Conservation (phyloP, 2,113 vertebrate genomes). For the Bettongia penicillata region DNA sequence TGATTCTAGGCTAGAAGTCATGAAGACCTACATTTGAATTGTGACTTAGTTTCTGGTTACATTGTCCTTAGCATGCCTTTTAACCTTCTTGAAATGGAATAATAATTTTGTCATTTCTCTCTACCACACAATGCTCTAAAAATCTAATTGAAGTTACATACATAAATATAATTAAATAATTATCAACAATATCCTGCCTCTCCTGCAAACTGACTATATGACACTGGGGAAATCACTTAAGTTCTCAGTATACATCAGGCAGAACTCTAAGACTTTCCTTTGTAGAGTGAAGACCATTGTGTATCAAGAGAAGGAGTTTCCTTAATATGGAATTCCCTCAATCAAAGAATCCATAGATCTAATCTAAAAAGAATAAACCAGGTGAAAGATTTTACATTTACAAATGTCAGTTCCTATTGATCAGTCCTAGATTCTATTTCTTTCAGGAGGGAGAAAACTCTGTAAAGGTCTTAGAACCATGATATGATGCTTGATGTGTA, state of each 20-base stretch:
- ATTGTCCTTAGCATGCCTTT: neutral
- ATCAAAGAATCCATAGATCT: neutral
- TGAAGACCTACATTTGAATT: too few relatives aligned
- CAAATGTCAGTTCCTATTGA: neutral
- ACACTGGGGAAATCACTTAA: neutral
- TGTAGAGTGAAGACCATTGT: neutral
- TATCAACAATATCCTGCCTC: neutral
- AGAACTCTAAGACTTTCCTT: neutral
- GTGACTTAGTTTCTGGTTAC: neutral
- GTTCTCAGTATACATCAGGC: neutral
- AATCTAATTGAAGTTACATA: neutral
- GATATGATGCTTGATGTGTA: neutral
- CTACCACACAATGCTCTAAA: neutral
- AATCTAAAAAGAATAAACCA: neutral
- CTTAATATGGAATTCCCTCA: neutral
- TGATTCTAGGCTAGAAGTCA: too few relatives aligned
- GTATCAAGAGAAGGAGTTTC: neutral
- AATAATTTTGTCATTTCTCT: neutral
- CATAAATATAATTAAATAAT: neutral
- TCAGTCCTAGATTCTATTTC: neutral
- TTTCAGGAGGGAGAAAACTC: neutral
- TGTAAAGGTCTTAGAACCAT: neutral
- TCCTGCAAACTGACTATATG: neutral
- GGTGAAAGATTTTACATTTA: neutral
- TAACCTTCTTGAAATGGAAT: neutral